These are phyloP conservation scores for Gryon sp. DNA, from an alignment of 1,140 invertebrate species.

Conservation along the genomic window DNA sequence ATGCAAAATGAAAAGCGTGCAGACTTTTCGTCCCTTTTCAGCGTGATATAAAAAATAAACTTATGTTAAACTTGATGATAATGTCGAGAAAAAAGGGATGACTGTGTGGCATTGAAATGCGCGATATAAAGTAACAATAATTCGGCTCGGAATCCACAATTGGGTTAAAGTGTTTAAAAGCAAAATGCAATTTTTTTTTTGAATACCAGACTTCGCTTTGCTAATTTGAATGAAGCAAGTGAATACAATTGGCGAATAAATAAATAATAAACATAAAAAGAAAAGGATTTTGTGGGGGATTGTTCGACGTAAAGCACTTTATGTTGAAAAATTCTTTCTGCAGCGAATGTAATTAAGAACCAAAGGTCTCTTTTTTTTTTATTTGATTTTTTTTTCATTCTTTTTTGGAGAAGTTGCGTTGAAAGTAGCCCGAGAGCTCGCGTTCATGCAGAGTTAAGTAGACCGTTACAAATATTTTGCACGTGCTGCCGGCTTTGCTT, in stretches of 20 bases:
- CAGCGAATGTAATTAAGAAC: conserved; percentile 37
- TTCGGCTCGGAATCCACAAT: too few relatives aligned
- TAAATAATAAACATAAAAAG: neutral
- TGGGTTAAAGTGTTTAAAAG: neutral
- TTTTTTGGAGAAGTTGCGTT: conserved; percentile 19
- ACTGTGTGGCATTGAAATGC: too few relatives aligned
- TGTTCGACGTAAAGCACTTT: conserved; percentile 28
- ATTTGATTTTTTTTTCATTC: too few relatives aligned
- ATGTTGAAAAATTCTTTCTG: conserved; percentile 27
- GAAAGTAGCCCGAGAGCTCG: conserved; percentile 19
- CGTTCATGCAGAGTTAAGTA: conserved; percentile 31
- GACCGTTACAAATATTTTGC: conserved; percentile 61
- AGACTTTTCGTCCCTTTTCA: too few relatives aligned
- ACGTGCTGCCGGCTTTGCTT: conserved; percentile 39
- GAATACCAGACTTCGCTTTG: conserved; percentile 9
- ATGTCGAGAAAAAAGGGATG: too few relatives aligned
- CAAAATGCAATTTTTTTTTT: conserved; percentile 7
- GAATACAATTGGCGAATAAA: neutral
- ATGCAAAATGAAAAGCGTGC: too few relatives aligned
- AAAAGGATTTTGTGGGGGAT: conserved; percentile 12
- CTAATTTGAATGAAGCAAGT: conserved; percentile 32
- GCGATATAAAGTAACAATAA: too few relatives aligned
- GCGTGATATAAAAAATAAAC: too few relatives aligned
- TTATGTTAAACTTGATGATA: too few relatives aligned
- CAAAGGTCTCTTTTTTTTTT: too few relatives aligned